Evolutionary conservation across 2,113 vertebrate species (phyloP).

Genomic region (Ciconia stormi): DNA sequence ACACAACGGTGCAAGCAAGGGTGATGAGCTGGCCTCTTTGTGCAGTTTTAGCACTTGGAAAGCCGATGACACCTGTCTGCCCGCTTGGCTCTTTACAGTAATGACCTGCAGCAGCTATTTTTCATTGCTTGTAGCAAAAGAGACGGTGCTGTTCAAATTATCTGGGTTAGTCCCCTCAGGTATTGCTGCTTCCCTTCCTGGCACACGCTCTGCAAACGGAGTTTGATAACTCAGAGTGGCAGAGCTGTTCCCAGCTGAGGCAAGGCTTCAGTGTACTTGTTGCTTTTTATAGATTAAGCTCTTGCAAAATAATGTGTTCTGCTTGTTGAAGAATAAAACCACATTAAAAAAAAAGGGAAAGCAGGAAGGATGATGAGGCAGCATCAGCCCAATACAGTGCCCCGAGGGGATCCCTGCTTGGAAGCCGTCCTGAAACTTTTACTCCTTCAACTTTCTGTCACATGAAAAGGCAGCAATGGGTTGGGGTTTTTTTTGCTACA

Average conservation of each 20-base stretch:
- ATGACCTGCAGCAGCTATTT: background rate
- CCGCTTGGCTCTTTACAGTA: background rate
- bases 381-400: background rate
- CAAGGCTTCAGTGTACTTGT: background rate
- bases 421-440: background rate
- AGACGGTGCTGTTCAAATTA: background rate
- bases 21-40: background rate
- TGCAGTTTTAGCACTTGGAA: background rate
- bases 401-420: background rate
- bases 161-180: constrained; percentile 16
- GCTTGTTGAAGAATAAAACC: background rate
- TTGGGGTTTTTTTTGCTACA: background rate
- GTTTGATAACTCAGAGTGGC: background rate
- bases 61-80: background rate
- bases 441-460: background rate
- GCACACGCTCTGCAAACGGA: fast-evolving
- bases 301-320: background rate
- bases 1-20: fast-evolving
- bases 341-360: background rate
- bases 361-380: background rate
- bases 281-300: constrained; percentile 12
- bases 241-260: background rate
- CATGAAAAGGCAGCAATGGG: background rate
- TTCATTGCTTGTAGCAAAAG: background rate
- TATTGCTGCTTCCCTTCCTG: background rate